Conservation (phyloP, 1,140 invertebrate species). For the Metopolophium dirhodum region DNA sequence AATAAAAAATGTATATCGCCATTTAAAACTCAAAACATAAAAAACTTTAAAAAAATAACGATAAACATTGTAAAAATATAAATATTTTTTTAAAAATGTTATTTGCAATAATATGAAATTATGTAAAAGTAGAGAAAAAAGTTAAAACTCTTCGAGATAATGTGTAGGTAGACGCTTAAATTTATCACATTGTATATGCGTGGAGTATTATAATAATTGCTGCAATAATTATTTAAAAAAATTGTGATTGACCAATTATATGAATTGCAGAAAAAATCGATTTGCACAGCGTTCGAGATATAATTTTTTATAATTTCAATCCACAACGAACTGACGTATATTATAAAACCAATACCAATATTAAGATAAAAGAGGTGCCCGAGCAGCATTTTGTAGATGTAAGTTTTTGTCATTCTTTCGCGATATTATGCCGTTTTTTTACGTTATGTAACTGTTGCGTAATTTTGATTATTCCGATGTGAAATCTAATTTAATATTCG, state of each 20-base stretch:
- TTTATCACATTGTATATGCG: background rate
- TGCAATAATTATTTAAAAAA: background rate
- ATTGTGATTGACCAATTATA: background rate
- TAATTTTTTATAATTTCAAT: background rate
- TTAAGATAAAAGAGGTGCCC: background rate
- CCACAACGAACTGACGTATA: background rate
- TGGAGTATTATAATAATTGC: background rate
- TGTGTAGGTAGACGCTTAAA: background rate
- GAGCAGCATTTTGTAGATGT: background rate
- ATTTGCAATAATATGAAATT: background rate
- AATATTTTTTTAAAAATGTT: background rate
- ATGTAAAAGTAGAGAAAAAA: background rate
- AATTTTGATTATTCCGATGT: conserved; percentile 40
- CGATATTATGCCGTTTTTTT: conserved; percentile 18
- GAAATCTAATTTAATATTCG: conserved; percentile 52
- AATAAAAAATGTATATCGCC: too few relatives aligned
- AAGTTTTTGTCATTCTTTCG: conserved; percentile 16
- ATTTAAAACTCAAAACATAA: too few relatives aligned
- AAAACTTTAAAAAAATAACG: too few relatives aligned
- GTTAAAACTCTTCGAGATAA: background rate
- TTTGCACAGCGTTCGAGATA: background rate
- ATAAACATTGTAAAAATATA: too few relatives aligned
- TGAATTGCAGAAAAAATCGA: background rate
- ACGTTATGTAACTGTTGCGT: conserved; percentile 33
- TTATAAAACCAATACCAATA: background rate